Percentiles rank a stretch among this genome's conserved stretches.
Conservation (phyloP, 2,113 vertebrate genomes). For the Urocitellus parryii region DNA sequence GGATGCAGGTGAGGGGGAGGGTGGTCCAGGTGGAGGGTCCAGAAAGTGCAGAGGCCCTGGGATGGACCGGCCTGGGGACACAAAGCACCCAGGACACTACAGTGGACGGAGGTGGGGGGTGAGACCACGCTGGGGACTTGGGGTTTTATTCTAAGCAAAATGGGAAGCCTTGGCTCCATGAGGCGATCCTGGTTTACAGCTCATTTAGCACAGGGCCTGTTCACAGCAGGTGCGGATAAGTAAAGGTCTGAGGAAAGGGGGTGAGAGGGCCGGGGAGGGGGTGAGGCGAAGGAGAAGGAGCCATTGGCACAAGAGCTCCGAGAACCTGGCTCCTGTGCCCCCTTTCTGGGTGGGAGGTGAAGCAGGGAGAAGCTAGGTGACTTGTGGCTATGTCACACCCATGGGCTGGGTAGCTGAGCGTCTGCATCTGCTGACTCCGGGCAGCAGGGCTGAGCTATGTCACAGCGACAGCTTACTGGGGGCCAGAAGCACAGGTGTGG, state of each 20-base stretch:
- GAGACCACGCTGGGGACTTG: not conserved
- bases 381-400: rapidly evolving
- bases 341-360: not conserved
- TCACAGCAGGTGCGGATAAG: not conserved
- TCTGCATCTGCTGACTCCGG: not conserved
- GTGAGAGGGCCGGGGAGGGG: not conserved
- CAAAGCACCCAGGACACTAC: not conserved
- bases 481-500: not conserved
- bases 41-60: not conserved
- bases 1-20: rapidly evolving
- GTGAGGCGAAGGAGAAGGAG: not conserved
- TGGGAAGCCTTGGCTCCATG: not conserved
- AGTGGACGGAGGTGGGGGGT: not conserved
- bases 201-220: not conserved
- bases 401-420: not conserved
- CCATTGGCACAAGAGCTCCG: no score
- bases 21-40: not conserved
- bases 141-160: not conserved
- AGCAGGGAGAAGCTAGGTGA: not conserved
- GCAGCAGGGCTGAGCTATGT: no score
- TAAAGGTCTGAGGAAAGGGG: not conserved
- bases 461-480: not conserved
- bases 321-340: not conserved
- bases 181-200: not conserved
- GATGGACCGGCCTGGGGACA: not conserved